Evolutionary conservation across 1,140 invertebrate genomes (phyloP), one percentile per base, ranked within the genome.

Genomic region (Dryas iulia): DNA sequence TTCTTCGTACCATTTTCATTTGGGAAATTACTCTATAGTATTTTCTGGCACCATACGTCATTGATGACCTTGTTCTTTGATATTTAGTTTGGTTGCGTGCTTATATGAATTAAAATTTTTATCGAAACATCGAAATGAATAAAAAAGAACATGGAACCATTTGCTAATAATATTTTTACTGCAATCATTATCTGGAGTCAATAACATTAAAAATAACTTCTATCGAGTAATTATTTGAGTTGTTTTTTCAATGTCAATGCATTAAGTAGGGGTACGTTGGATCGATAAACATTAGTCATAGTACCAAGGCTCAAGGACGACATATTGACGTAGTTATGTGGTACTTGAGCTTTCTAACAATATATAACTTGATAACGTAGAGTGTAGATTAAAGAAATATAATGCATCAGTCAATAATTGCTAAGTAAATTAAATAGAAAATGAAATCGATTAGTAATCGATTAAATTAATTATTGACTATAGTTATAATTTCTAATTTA

Each of bases 51-150:
- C 7, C 18, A 23, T 62, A 53, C 39, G 47, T 53, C 47, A 62
- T 30, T 54, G 39, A 12, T 31, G 60, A 26, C 59, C 59, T 60
- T 60, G 59, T 60, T 60, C 33, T 35, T n/a, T 33, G 23, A 0
- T 26, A 47, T 30, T 47, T 47, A 21, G 39, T 47, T 47, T 18
- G 39, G 39, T 21, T 18, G 14, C 39, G 14, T n/a, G 21, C 18
- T 18, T 47, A 18, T 39, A 3, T 21, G 39, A 47, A 47, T 18
- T 14, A 8, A 21, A 21, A 47, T 21, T 47, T 18, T n/a, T 10
- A 47, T 47, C 0, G 14, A 47, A 47, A 6, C 14, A 47, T 0
- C 14, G 18, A 10, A 11, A 21, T 10, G 8, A 8, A 47, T 47
- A 3, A 10, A 8, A 35, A 35, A 35, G 3, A 47, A 8, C 1